Evolutionary conservation across 64 coral and sea anemone species (phyloP), one percentile per base, ranked within the genome.

Genomic region (Acropora tenuis): DNA sequence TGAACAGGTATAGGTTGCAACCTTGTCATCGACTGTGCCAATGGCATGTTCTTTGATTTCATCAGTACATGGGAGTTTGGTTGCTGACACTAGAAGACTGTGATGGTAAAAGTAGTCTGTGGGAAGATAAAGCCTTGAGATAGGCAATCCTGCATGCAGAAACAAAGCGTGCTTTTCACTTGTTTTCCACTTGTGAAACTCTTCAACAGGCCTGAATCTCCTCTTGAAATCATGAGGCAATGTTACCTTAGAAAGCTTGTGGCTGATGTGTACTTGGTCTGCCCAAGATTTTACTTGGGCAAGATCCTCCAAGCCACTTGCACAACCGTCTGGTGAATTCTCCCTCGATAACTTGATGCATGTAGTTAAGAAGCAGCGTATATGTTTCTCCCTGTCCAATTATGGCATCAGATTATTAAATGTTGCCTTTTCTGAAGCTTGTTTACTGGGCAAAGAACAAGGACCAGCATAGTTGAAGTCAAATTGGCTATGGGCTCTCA

Each of bases 291-390:
- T 63, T 13, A 11, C 11, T 12, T 63, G 59, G 7, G 11, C 6
- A 63, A 63, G 17, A 18, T 86, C 50, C 19, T 11, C 15, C 15
- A 15, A 94, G 87, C 92, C 92, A 94, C 48, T 92, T 92, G 82
- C 86, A 80, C 18, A 96, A 44, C 47, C 90, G 73, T 73, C 94
- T 91, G 43, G 85, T 96, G 78, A 77, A 92, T 78, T 92, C 89
- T 30, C 94, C 94, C 52, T 92, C 94, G 69, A 92, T 78, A 49
- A 95, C 89, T 71, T 92, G 84, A 47, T 95, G 89, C 94, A 95
- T 95, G 48, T 92, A 95, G 45, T 95, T 89, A 75, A 95, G 76
- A 30, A 84, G 59, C 41, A 95, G 11, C 78, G 89, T 95, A 63
- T 92, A 30, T 30, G 30, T 30, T 30, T 30, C 30, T 30, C 30